A percentile compares a stretch with the other conserved stretches of the same genome.
Conservation (phyloP, 2,888 invertebrate species). For the Drosophila atripex region DNA sequence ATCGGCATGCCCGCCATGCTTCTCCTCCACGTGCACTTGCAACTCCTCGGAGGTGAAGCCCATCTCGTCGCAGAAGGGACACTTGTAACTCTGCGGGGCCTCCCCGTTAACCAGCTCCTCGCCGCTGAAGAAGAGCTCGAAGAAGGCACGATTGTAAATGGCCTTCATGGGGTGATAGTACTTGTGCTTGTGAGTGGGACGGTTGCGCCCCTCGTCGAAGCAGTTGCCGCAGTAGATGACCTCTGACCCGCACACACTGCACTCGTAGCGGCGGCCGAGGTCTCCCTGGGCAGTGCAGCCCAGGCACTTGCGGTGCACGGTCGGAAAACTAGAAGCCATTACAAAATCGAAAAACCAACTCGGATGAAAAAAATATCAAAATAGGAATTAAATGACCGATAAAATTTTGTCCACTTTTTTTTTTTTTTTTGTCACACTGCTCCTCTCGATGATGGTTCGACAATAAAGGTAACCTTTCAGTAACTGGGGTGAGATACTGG, state of each 20-base stretch:
- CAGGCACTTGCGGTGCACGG: slow-evolving; percentile 23
- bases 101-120: slow-evolving; percentile 54
- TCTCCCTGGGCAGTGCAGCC: slow-evolving; percentile 33
- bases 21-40: slow-evolving; percentile 41
- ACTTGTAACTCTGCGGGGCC: slow-evolving; percentile 54
- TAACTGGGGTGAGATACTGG: neutral
- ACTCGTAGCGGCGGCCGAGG: slow-evolving; percentile 53
- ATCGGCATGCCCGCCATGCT: slow-evolving; percentile 50
- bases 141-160: slow-evolving; percentile 36
- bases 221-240: slow-evolving; percentile 56
- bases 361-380: neutral
- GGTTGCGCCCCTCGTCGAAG: slow-evolving; percentile 34
- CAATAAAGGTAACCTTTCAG: neutral
- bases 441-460: neutral
- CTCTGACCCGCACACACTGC: slow-evolving; percentile 46
- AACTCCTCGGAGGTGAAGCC: slow-evolving; percentile 46
- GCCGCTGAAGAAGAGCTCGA: slow-evolving; percentile 52
- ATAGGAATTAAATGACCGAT: neutral
- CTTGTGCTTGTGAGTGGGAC: slow-evolving; percentile 40
- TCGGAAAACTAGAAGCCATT: slow-evolving; percentile 8
- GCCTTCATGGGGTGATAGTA: slow-evolving; percentile 66
- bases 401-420: neutral
- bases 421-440: neutral
- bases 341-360: neutral
- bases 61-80: slow-evolving; percentile 50